phyloP scores from a whole-genome alignment of 2,797 vertebrate species.

The Malurus leucopterus region DNA sequence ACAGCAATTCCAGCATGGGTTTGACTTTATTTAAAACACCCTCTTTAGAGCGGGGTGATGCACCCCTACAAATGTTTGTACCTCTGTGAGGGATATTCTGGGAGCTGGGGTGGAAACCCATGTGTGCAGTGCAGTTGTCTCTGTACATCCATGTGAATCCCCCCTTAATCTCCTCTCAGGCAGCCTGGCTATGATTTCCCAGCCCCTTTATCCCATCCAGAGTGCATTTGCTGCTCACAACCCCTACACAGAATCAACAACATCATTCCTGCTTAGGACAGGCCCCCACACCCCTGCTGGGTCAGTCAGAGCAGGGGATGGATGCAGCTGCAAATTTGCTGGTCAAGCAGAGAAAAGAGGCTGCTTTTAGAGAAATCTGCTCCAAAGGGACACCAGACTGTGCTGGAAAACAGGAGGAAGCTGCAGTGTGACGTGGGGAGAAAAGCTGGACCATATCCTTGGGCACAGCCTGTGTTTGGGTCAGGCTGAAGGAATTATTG shows the following conservation, averaged over 20 bases:
- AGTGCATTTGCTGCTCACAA: neutral
- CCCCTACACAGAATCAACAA: too few relatives aligned
- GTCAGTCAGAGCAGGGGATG: neutral
- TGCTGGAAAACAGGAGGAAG: neutral
- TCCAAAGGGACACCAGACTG: neutral
- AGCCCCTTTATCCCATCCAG: neutral
- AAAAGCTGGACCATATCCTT: neutral
- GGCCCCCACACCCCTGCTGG: fast-evolving
- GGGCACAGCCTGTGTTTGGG: neutral
- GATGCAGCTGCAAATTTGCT: neutral
- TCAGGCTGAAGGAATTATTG: neutral
- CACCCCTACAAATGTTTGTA: fast-evolving
- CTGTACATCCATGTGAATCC: neutral
- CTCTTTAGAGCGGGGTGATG: neutral
- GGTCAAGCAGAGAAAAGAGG: neutral
- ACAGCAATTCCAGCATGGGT: neutral
- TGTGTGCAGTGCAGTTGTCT: neutral
- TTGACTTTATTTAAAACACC: neutral
- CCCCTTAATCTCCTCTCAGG: neutral
- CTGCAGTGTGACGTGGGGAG: fast-evolving
- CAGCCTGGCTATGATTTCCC: fast-evolving
- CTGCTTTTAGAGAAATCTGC: neutral
- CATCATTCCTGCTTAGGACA: neutral
- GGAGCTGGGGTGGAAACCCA: neutral
- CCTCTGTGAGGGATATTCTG: too few relatives aligned